Percentiles rank a stretch among this genome's conserved stretches.
phyloP scores from a whole-genome alignment of 2,888 invertebrate genomes.

The Ophion obscuratus region DNA sequence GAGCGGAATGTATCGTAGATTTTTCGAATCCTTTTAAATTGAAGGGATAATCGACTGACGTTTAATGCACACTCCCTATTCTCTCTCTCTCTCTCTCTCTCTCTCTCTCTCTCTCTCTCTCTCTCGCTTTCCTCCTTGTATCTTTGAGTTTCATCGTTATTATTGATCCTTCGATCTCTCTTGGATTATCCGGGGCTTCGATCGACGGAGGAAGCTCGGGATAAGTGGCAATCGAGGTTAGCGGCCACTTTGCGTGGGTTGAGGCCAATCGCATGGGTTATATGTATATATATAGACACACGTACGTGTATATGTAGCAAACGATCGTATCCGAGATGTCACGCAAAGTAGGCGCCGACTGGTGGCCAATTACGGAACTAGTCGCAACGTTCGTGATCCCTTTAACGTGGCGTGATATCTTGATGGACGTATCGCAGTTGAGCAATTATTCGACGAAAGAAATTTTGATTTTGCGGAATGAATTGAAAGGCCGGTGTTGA shows the following conservation, averaged over 20 bases:
- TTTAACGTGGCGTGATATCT: constrained; percentile 32
- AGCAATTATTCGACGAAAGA: neutral
- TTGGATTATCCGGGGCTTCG: constrained; percentile 54
- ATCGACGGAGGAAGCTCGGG: constrained; percentile 60
- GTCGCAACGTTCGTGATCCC: constrained; percentile 25
- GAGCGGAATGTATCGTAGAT: constrained; percentile 76
- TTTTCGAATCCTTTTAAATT: constrained; percentile 71
- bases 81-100: constrained; percentile 35
- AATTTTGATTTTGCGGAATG: constrained; percentile 7
- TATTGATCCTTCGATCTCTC: constrained; percentile 61
- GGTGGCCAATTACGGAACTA: constrained; percentile 56
- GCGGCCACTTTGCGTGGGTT: constrained; percentile 65
- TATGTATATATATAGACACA: constrained; percentile 2
- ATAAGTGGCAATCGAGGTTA: constrained; percentile 70
- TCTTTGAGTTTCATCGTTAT: constrained; percentile 57
- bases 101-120: too few species aligned
- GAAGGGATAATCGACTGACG: constrained; percentile 71
- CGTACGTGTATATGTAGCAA: constrained; percentile 26
- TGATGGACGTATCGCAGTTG: constrained; percentile 9
- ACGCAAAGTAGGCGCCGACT: constrained; percentile 57
- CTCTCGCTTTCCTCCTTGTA: constrained; percentile 23
- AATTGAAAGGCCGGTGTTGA: neutral
- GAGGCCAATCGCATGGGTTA: constrained; percentile 39
- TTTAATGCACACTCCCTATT: constrained; percentile 67
- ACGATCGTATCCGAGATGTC: constrained; percentile 63